phyloP scores from a whole-genome alignment of 2,888 invertebrate species.

The Allacma fusca region DNA sequence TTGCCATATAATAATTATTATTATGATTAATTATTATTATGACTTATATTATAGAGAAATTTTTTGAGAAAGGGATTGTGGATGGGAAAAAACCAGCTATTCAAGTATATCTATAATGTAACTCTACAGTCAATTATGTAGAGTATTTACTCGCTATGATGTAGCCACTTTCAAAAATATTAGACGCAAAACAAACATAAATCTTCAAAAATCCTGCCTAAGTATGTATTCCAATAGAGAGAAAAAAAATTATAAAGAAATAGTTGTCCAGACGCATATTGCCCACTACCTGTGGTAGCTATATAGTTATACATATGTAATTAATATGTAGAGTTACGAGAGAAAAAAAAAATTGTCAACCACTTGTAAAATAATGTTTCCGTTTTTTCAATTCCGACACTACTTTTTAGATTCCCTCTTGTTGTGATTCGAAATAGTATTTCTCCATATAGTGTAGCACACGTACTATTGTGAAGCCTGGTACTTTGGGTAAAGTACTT shows the following conservation, averaged over 20 bases:
- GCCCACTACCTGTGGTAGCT: background rate
- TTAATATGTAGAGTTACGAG: background rate
- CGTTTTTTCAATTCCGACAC: background rate
- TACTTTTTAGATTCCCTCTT: constrained; percentile 28
- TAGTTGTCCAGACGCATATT: constrained; percentile 18
- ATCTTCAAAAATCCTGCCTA: constrained; percentile 25
- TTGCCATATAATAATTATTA: too few species aligned
- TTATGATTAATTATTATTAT: too few species aligned
- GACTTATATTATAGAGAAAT: too few species aligned
- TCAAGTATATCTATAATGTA: too few species aligned
- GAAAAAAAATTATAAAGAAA: background rate
- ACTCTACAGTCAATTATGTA: too few species aligned
- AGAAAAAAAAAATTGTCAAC: background rate
- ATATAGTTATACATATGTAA: background rate
- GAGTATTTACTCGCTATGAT: too few species aligned
- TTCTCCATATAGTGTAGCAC: too few species aligned
- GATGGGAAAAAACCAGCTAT: too few species aligned
- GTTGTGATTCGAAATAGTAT: constrained; percentile 35
- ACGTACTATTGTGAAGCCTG: too few species aligned
- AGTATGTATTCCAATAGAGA: constrained; percentile 31
- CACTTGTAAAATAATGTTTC: background rate
- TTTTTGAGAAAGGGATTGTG: too few species aligned
- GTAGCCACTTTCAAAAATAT: too few species aligned
- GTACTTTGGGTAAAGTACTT: too few species aligned
- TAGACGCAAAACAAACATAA: background rate